A percentile compares a stretch with the other conserved stretches of the same genome.
Conservation (phyloP, 1,140 invertebrate species). For the Polypedilum vanderplanki region DNA sequence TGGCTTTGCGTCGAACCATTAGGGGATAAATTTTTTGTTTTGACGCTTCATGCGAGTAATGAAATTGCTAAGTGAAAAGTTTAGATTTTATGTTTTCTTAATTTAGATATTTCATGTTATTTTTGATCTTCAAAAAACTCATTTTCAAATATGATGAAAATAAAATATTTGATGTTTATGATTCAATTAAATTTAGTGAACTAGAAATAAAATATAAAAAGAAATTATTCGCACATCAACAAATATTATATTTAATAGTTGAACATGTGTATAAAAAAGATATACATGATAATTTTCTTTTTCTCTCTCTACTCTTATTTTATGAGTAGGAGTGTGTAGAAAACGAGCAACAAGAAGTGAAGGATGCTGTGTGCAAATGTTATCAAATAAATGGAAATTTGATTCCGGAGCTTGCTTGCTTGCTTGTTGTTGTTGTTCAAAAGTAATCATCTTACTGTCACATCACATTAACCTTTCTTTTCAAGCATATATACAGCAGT, state of each 20-base stretch:
- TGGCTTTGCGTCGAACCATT: background rate
- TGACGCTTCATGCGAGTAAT: conserved; percentile 1
- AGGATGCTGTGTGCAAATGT: background rate
- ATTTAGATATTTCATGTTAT: no score
- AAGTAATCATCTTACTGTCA: conserved; percentile 29
- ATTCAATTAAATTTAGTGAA: background rate
- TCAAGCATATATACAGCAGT: background rate
- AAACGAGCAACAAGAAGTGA: no score
- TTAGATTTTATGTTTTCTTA: background rate
- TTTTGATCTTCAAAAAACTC: no score
- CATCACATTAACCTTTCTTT: conserved; percentile 23
- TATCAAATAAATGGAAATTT: conserved; percentile 28
- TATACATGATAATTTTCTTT: no score
- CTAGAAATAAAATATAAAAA: no score
- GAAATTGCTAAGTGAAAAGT: background rate
- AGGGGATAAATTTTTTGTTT: background rate
- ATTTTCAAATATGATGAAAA: no score
- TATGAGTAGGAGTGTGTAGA: no score
- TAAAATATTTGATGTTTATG: no score
- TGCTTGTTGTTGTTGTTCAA: background rate
- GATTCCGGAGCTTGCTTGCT: background rate
- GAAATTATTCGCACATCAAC: background rate
- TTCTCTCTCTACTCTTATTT: no score
- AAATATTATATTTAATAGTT: no score
- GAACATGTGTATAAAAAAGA: no score